Evolutionary conservation across 2,113 vertebrate species (phyloP), one percentile per base, ranked within the genome.

Genomic region (Antechinus stuartii): DNA sequence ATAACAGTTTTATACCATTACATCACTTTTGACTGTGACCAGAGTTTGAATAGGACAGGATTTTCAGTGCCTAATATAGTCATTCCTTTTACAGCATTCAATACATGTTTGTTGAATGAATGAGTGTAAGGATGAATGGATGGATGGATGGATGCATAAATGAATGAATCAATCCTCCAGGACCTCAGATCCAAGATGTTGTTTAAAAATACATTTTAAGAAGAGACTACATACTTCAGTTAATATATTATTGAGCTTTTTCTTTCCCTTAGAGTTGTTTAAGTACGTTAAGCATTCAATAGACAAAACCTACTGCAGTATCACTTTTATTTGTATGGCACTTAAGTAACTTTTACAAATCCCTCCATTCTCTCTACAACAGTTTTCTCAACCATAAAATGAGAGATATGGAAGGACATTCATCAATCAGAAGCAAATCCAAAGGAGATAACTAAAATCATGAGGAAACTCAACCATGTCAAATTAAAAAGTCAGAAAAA

Each of bases 301-400:
- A 95, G 24, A 61, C 57, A 76, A 35, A 92, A 90, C 11, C 57
- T 57, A 89, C 50, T 93, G 56, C 89, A 61, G 14, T n/a, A 23
- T 84, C 68, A 76, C n/a, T 42, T 23, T 42, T 5, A n/a, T 12
- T 91, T 55, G 55, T 52, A 25, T 90, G 26, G 92, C 7, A 46
- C 52, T 94, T 54, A 84, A 53, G n/a, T 92, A 90, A 35, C 46
- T 35, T 27, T 76, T 26, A 30, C 3, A 54, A 84, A 25, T 30
- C 7, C 22, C 14, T 54, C 91, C 57, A 94, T n/a, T 19, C 6
- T 7, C 8, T n/a, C 27, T 54, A 14, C 30, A 76, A 92, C 56
- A 23, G 50, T 90, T 91, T 96, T 50, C n/a, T n/a, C 22, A 47
- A 30, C 3, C 24, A 49, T 89, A 56, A 96, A 95, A 94, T 54